phyloP scores from a whole-genome alignment of 2,888 invertebrate genomes.

The Entomobrya multifasciata region DNA sequence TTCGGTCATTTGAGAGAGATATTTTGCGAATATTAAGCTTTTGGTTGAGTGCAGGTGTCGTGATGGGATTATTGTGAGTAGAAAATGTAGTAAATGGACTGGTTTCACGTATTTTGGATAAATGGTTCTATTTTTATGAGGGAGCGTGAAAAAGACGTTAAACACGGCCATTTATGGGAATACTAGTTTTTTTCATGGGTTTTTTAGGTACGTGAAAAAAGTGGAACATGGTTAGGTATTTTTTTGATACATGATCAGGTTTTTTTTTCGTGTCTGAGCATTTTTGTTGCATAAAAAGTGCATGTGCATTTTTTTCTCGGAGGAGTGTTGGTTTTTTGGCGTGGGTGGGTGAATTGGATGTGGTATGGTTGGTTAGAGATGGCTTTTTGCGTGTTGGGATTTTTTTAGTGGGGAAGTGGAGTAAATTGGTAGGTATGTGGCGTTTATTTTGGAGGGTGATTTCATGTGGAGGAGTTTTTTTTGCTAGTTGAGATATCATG shows the following conservation, averaged over 20 bases:
- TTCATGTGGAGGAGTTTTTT: too few species aligned
- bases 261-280: too few species aligned
- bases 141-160: not conserved
- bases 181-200: not conserved
- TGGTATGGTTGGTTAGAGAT: not conserved
- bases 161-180: not conserved
- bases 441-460: not conserved
- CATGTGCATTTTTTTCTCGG: too few species aligned
- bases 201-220: not conserved
- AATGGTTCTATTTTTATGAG: not conserved
- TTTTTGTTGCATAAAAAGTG: too few species aligned
- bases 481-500: too few species aligned
- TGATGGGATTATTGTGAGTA: too few species aligned
- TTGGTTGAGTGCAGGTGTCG: too few species aligned
- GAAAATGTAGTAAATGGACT: too few species aligned
- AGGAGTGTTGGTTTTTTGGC: not conserved
- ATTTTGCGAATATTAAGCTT: too few species aligned
- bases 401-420: not conserved
- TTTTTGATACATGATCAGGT: too few species aligned
- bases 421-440: not conserved
- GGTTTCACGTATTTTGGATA: not conserved
- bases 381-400: not conserved
- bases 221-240: slow-evolving; percentile 9
- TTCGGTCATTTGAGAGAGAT: too few species aligned
- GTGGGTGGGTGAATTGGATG: not conserved